A percentile compares a stretch with the other conserved stretches of the same genome.
These are phyloP conservation scores for Trachymyrmex cornetzi DNA, from an alignment of 1,140 invertebrate species.

Conservation along the genomic window DNA sequence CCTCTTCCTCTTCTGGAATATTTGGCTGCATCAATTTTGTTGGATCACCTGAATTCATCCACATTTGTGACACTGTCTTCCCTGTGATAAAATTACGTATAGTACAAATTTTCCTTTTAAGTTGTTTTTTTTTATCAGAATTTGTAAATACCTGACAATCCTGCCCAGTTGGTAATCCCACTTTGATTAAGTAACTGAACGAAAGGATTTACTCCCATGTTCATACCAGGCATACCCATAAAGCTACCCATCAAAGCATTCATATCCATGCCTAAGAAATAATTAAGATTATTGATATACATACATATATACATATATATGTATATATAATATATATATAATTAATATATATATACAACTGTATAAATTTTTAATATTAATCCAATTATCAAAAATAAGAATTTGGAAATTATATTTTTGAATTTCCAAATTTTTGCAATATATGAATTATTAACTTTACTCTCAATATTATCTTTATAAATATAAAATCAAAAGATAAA, in stretches of 20 bases:
- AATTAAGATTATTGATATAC: conserved; percentile 30
- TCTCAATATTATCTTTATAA: conserved; percentile 3
- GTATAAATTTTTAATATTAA: no score
- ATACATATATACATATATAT: no score
- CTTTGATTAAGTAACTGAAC: conserved; percentile 85
- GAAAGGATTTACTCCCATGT: conserved; percentile 85
- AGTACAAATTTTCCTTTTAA: background rate
- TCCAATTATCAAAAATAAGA: background rate
- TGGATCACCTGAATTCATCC: conserved; percentile 87
- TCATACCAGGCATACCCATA: conserved; percentile 85
- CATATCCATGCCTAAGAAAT: conserved; percentile 82
- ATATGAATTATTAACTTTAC: background rate
- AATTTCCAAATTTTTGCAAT: background rate
- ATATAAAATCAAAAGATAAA: background rate
- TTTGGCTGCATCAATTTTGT: conserved; percentile 84
- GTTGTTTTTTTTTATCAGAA: background rate
- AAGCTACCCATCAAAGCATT: conserved; percentile 84
- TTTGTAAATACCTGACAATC: conserved; percentile 80
- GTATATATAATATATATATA: background rate
- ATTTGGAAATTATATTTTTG: background rate
- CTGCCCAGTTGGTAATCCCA: conserved; percentile 83
- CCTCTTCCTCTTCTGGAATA: conserved; percentile 92
- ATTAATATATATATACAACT: background rate
- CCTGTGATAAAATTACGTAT: conserved; percentile 71
- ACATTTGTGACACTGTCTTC: conserved; percentile 87